A percentile compares a stretch with the other conserved stretches of the same genome.
Evolutionary conservation across 2,888 invertebrate genomes (phyloP).

Genomic region (Aleiodes leptofemur): DNA sequence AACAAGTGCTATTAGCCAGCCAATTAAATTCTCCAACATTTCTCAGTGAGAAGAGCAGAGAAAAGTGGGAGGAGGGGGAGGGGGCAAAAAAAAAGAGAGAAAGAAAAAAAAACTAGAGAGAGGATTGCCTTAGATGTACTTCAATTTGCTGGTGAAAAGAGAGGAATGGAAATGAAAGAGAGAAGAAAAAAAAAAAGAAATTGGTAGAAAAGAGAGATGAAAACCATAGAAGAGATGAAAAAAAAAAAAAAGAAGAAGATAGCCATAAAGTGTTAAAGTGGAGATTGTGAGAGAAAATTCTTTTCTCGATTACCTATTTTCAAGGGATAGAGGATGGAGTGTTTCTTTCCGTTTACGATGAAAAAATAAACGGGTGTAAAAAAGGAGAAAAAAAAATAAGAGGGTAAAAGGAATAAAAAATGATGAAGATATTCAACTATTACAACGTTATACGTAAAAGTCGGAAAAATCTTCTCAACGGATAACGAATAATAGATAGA

Average conservation of each 20-base stretch:
- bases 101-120: neutral
- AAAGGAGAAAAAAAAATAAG: no score
- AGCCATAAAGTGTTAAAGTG: constrained; percentile 7
- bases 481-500: constrained; percentile 59
- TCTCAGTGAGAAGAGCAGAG: neutral
- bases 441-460: constrained; percentile 33
- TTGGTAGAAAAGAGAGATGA: constrained; percentile 4
- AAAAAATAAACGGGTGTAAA: neutral
- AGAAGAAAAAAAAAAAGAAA: neutral
- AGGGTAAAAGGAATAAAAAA: neutral
- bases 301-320: constrained; percentile 22
- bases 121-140: constrained; percentile 14
- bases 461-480: constrained; percentile 51
- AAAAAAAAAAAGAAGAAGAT: no score
- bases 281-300: constrained; percentile 10
- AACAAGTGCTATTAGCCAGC: constrained; percentile 48
- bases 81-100: neutral
- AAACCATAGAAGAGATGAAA: constrained; percentile 18
- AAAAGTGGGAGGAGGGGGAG: neutral
- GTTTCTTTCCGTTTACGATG: constrained; percentile 32
- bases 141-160: constrained; percentile 9
- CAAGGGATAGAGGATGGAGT: constrained; percentile 35
- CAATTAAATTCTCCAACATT: constrained; percentile 50
- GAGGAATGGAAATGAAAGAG: neutral
- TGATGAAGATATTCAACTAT: neutral